Conservation (phyloP, 2,888 invertebrate species). For the Notocelia uddmanniana region DNA sequence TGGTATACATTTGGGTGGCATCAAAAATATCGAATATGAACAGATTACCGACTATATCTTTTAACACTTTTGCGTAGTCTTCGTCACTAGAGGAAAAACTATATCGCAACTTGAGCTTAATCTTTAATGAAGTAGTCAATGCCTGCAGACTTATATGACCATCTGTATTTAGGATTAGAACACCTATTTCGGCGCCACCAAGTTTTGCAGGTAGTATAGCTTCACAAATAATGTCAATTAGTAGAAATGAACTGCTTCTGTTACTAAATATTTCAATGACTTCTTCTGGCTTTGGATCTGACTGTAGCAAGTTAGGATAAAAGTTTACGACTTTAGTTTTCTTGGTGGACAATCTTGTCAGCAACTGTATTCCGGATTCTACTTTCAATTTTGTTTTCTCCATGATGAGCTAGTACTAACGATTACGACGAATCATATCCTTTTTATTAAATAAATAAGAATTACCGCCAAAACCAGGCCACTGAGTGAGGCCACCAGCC, state of each 20-base stretch:
- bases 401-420: constrained; percentile 38
- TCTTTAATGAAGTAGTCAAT: constrained; percentile 56
- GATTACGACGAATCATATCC: no score
- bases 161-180: constrained; percentile 75
- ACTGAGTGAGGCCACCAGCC: no score
- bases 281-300: constrained; percentile 66
- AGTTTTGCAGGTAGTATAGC: constrained; percentile 60
- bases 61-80: constrained; percentile 52
- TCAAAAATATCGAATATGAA: constrained; percentile 73
- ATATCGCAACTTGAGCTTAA: constrained; percentile 51
- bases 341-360: constrained; percentile 77
- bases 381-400: constrained; percentile 64
- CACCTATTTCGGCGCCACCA: constrained; percentile 64
- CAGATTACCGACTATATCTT: constrained; percentile 61
- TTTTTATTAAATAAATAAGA: no score
- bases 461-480: no score
- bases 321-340: constrained; percentile 74
- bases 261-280: constrained; percentile 71
- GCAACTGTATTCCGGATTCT: constrained; percentile 87
- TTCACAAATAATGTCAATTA: constrained; percentile 71
- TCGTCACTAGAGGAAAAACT: constrained; percentile 38
- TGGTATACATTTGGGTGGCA: constrained; percentile 71
- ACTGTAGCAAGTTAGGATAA: constrained; percentile 77
- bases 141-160: constrained; percentile 69
- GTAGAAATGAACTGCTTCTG: constrained; percentile 57